Evolutionary conservation across 2,888 invertebrate species (phyloP).

Genomic region (Polyommatus iphigenia): DNA sequence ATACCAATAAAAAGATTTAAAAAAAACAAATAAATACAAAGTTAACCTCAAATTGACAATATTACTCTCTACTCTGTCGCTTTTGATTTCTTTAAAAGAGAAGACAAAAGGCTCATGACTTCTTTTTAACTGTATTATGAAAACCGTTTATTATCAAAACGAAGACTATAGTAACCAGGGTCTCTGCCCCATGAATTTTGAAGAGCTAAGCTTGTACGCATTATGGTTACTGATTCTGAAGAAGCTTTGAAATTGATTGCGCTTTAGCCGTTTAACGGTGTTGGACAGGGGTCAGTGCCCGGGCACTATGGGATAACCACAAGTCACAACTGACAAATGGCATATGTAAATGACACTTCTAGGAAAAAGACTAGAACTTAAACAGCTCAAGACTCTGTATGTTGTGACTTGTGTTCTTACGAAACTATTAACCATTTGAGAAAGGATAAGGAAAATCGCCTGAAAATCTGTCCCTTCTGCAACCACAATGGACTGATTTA

Average conservation of each 20-base stretch:
- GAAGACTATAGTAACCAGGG: neutral
- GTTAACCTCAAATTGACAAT: too few species aligned
- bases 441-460: too few species aligned
- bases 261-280: slow-evolving; percentile 20
- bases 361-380: neutral
- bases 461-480: too few species aligned
- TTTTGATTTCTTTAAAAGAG: neutral
- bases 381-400: neutral
- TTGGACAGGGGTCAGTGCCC: neutral
- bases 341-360: slow-evolving; percentile 19
- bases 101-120: neutral
- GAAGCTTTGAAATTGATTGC: slow-evolving; percentile 16
- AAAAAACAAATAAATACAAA: too few species aligned
- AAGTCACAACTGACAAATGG: slow-evolving; percentile 1
- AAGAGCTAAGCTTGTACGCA: neutral
- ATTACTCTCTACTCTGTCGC: neutral
- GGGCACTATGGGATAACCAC: neutral
- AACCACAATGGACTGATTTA: too few species aligned
- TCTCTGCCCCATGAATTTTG: neutral
- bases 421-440: neutral
- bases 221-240: slow-evolving; percentile 1
- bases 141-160: neutral
- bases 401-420: neutral
- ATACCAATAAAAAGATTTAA: too few species aligned
- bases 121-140: neutral